Percentiles rank a stretch among this genome's conserved stretches.
phyloP scores from a whole-genome alignment of 1,140 invertebrate species.

The Cyphomyrmex costatus region DNA sequence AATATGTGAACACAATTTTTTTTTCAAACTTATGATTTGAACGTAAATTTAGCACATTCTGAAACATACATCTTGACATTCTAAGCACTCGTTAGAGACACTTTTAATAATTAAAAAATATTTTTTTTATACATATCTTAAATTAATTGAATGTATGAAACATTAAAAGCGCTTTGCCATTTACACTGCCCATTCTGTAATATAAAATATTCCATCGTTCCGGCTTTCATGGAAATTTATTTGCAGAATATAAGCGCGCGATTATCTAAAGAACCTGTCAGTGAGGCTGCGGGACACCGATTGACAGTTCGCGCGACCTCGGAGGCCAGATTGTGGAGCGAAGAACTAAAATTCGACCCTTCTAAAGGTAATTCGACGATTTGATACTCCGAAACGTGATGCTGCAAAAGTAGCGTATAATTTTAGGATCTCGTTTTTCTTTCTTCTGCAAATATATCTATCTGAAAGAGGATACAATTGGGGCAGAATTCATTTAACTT shows the following conservation, averaged over 20 bases:
- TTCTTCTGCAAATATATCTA: not conserved
- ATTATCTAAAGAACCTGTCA: constrained; percentile 52
- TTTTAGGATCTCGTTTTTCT: not conserved
- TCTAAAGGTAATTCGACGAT: constrained; percentile 49
- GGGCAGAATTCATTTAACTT: constrained; percentile 4
- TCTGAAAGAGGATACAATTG: not conserved
- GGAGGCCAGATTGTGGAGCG: constrained; percentile 78
- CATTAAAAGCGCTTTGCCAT: not conserved
- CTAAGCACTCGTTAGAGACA: not conserved
- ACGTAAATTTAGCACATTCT: not conserved
- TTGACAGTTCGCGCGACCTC: constrained; percentile 81
- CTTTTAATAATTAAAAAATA: not conserved
- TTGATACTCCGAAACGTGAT: not conserved
- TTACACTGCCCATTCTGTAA: not conserved
- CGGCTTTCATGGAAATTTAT: not conserved
- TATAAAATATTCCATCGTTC: not conserved
- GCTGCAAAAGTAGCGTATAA: not conserved
- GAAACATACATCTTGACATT: not conserved
- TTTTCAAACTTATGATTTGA: not conserved
- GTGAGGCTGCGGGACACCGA: constrained; percentile 74
- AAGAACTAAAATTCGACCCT: constrained; percentile 61
- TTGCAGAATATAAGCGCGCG: constrained; percentile 61
- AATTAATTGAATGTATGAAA: not conserved
- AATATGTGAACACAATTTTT: not conserved
- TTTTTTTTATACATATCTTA: not conserved